Base-by-base conservation (phyloP, 2,888 invertebrate species). In the Tenthredo livida region DNA sequence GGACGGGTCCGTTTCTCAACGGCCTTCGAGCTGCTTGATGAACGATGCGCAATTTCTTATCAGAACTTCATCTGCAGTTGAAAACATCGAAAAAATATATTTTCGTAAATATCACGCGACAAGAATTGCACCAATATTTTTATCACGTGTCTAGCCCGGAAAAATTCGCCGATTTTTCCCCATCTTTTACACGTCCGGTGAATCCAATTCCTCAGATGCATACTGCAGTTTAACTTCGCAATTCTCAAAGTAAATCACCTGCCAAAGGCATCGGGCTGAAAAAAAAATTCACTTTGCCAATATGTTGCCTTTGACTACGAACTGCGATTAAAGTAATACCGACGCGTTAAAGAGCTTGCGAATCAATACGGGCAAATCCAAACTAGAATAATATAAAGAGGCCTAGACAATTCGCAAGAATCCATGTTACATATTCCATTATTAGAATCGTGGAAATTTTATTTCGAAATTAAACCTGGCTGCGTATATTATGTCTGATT, bases 211-310 rank as follows among this genome's bases (percentile, higher is more conserved):
- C 40, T 70, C 70, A 17, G 75, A 40, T 47, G 75, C 25, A 47
- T 4, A 37, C 43, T 73, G 43, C 67, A 73, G 29, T 25, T 73
- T 21, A 43, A 73, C 43, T 73, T 73, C 10, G 43, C 25, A 43
- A 33, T 12, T 33, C 17, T 29, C 29, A 33, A 25, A 77, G 77
- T 77, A 77, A 77, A 77, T 77, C 77, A 50, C 77, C 77, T 77
- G 77, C 29, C 77, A 77, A 54, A 77, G 50, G 50, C 54, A 77
- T 40, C 43, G 43, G 21, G 43, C 21, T 21, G 2, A 12, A 61
- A 29, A 61, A 29, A 73, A 73, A 43, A 12, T 73, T 21, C 73
- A 21, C 25, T 25, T 43, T 43, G 6, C 37, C 33, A n/a, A 70
- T 40, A 29, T 70, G 12, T 40, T 33, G 70, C 15, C 37, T 70